Evolutionary conservation across 2,888 invertebrate genomes (phyloP).

Genomic region (Habroteleia sp.): DNA sequence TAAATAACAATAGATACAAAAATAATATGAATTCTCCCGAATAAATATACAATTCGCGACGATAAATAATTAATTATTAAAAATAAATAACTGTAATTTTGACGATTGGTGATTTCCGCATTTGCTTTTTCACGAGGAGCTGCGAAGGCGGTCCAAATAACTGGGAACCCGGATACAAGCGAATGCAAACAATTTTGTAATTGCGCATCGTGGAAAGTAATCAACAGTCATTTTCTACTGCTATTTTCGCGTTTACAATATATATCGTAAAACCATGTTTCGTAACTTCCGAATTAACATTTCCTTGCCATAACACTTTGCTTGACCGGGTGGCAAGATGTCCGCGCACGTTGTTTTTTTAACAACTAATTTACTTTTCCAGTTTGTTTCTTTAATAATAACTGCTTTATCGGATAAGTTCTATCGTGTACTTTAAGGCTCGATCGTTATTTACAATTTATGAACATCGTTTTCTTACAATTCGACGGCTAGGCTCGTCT

Average conservation of each 20-base stretch:
- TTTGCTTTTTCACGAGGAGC: conserved; percentile 48
- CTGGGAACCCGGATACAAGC: conserved; percentile 5
- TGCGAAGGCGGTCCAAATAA: conserved; percentile 62
- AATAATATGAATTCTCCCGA: conserved; percentile 38
- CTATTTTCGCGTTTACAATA: no score
- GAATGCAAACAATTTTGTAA: conserved; percentile 18
- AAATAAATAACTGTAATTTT: conserved; percentile 50
- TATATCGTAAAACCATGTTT: no score
- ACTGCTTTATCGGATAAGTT: conserved; percentile 22
- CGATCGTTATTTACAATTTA: conserved; percentile 65
- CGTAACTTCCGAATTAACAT: no score
- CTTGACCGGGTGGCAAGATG: conserved; percentile 71
- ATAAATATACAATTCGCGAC: conserved; percentile 36
- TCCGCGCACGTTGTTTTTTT: conserved; percentile 51
- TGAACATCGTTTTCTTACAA: conserved; percentile 68
- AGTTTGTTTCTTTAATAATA: conserved; percentile 28
- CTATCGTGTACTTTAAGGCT: conserved; percentile 58
- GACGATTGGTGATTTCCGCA: neutral
- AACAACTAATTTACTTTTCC: conserved; percentile 24
- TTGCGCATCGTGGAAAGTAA: no score
- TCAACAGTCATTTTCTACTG: no score
- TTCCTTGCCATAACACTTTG: no score
- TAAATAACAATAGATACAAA: conserved; percentile 51
- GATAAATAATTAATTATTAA: conserved; percentile 22
- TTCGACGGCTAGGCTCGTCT: conserved; percentile 36